phyloP scores from a whole-genome alignment of 2,888 invertebrate genomes.

The Leptopilina syphax region DNA sequence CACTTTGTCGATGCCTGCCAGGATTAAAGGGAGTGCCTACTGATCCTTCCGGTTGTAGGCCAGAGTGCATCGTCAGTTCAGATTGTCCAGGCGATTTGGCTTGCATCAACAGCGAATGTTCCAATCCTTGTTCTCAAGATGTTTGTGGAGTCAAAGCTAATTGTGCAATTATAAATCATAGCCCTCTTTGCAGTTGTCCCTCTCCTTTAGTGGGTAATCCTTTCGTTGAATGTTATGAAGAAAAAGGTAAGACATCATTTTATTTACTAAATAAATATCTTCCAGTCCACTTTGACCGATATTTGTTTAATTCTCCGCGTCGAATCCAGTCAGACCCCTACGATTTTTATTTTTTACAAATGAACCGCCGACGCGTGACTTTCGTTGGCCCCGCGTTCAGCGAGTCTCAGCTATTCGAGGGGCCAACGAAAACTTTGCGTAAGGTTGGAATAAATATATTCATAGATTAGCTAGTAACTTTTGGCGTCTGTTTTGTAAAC shows the following conservation, averaged over 20 bases:
- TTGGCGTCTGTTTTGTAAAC: no score
- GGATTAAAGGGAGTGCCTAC: slow-evolving; percentile 85
- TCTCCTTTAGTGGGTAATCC: slow-evolving; percentile 77
- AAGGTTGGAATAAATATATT: no score
- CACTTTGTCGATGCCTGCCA: slow-evolving; percentile 83
- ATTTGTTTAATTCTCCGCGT: no score
- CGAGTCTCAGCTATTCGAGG: no score
- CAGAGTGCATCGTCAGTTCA: slow-evolving; percentile 88
- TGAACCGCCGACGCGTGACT: no score
- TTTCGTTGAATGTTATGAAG: slow-evolving; percentile 76
- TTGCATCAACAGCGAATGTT: slow-evolving; percentile 88
- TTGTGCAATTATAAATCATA: slow-evolving; percentile 87
- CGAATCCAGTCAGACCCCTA: no score
- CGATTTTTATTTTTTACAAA: no score
- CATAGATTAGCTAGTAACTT: no score
- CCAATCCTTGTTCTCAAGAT: slow-evolving; percentile 88
- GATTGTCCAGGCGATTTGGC: slow-evolving; percentile 88
- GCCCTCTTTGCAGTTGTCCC: slow-evolving; percentile 88
- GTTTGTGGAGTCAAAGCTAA: slow-evolving; percentile 88
- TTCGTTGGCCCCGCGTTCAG: no score
- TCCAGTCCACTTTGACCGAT: no score
- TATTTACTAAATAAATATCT: no score
- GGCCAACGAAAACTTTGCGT: no score
- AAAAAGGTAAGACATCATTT: slow-evolving; percentile 64
- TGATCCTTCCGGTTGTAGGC: slow-evolving; percentile 81